Conservation (phyloP, 2,888 invertebrate species). For the Drosophila pseudotalamancana region DNA sequence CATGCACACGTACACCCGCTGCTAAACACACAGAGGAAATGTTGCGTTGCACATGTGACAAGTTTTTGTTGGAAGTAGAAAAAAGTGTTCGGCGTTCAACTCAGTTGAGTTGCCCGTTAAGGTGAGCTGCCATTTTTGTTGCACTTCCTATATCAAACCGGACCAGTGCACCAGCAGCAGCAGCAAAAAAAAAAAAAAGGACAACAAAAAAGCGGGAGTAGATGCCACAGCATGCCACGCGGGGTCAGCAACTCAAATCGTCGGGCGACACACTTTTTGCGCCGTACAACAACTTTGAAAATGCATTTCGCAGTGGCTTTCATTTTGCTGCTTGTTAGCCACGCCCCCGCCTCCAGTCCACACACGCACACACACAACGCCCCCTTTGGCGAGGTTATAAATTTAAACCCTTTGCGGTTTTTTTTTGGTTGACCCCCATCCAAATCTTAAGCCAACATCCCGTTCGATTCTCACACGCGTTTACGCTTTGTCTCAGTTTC, state of each 20-base stretch:
- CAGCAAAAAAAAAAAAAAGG: background rate
- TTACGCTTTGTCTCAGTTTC: constrained; percentile 37
- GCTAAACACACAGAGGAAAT: constrained; percentile 60
- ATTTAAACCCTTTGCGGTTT: constrained; percentile 70
- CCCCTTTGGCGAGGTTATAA: constrained; percentile 68
- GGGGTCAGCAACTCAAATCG: constrained; percentile 70
- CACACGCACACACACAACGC: too few species aligned
- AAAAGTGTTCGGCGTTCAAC: constrained; percentile 51
- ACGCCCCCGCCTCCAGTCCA: too few species aligned
- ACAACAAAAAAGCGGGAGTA: too few species aligned
- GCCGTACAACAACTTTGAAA: constrained; percentile 57
- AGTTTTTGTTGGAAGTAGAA: constrained; percentile 63
- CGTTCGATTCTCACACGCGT: constrained; percentile 53
- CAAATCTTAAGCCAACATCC: constrained; percentile 57
- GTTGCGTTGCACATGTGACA: constrained; percentile 78
- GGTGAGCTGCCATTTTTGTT: constrained; percentile 74
- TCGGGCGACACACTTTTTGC: constrained; percentile 57
- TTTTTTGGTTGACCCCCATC: constrained; percentile 11
- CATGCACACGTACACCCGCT: background rate
- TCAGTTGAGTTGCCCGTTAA: constrained; percentile 65
- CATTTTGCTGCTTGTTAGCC: constrained; percentile 68
- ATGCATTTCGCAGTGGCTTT: constrained; percentile 76
- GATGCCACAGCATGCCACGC: constrained; percentile 41
- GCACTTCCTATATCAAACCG: constrained; percentile 74
- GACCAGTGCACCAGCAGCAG: constrained; percentile 20